Base-by-base conservation (phyloP, 2,797 vertebrate species). In the Pelobates cultripes region DNA sequence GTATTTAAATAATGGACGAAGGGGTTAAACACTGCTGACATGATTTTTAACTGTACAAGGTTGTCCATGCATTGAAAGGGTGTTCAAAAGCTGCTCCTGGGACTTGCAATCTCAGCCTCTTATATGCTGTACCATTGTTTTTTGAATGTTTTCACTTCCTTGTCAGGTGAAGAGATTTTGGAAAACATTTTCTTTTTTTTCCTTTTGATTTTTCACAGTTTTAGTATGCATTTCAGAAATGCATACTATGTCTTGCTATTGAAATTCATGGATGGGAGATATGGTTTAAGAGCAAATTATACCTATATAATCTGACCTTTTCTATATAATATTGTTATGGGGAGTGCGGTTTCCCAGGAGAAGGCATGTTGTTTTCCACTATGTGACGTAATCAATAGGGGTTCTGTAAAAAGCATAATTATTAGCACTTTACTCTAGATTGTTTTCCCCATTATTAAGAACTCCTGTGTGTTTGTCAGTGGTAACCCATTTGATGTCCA, bases 51-150 rank as follows among this genome's bases (percentile, higher is more conserved):
- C 66, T 67, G 55, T 83, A 67, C 75, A 60, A 61, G 87, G 85
- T 89, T 90, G 89, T 87, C 42, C 87, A 86, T 90, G 90, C 92
- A 91, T 89, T 90, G 90, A 89, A 90, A 15, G 5, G 44, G 67
- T 79, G 72, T 64, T 66, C 64, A 43, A 72, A 64, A 79, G 82
- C 82, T 84, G 82, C 55, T 84, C 72, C 77, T 64, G 67, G 45
- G 77, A 47, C 8, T 13, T 9, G 61, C 4, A 9, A 47, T 63
- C 77, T 70, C 75, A 17, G 83, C 85, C 84, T 75, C 86, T 87
- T 83, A 82, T 78, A 84, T 86, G 86, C 78, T 88, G 89, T 89
- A 88, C 88, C 84, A 86, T 88, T 28, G 28, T 28, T 28, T 89
- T 87, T 83, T 70, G 43, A 79, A 44, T 57, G 10, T 15, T 55